Percentiles rank a stretch among this genome's conserved stretches.
These are phyloP conservation scores for Nemotelus nigrinus DNA, from an alignment of 2,888 invertebrate species.

Conservation along the genomic window DNA sequence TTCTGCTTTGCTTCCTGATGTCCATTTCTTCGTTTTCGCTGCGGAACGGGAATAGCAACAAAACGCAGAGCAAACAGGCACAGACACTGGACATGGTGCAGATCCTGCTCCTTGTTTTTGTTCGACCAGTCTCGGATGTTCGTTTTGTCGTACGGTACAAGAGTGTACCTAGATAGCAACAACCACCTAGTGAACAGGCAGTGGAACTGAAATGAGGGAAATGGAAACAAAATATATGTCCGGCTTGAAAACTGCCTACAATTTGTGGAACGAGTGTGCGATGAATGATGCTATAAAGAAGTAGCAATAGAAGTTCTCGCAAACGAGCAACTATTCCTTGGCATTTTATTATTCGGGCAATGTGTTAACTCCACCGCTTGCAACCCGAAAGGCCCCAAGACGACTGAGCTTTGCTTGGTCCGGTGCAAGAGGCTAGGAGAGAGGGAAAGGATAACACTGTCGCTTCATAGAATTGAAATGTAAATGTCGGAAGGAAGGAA, in stretches of 20 bases:
- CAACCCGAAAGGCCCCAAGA: background rate
- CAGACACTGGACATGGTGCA: too few relatives aligned
- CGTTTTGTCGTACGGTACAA: too few relatives aligned
- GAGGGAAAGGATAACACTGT: conserved; percentile 11
- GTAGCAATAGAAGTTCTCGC: background rate
- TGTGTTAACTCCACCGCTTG: conserved; percentile 34
- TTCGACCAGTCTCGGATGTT: background rate
- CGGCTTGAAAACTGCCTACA: too few relatives aligned
- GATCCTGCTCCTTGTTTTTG: background rate
- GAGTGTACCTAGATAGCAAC: too few relatives aligned
- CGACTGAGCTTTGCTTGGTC: background rate
- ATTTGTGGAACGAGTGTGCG: background rate
- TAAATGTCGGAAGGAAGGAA: conserved; percentile 39
- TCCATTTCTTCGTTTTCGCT: conserved; percentile 7
- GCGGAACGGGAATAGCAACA: too few relatives aligned
- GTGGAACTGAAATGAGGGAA: too few relatives aligned
- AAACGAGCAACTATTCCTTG: conserved; percentile 24
- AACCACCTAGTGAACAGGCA: too few relatives aligned
- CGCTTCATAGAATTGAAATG: conserved; percentile 37
- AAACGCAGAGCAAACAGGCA: too few relatives aligned
- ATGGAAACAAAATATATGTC: too few relatives aligned
- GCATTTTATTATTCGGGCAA: conserved; percentile 38
- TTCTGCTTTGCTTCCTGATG: conserved; percentile 23
- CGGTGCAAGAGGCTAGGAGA: background rate
- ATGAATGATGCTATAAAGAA: conserved; percentile 25